Conservation (phyloP, 2,113 vertebrate genomes). For the Nothobranchius furzeri region DNA sequence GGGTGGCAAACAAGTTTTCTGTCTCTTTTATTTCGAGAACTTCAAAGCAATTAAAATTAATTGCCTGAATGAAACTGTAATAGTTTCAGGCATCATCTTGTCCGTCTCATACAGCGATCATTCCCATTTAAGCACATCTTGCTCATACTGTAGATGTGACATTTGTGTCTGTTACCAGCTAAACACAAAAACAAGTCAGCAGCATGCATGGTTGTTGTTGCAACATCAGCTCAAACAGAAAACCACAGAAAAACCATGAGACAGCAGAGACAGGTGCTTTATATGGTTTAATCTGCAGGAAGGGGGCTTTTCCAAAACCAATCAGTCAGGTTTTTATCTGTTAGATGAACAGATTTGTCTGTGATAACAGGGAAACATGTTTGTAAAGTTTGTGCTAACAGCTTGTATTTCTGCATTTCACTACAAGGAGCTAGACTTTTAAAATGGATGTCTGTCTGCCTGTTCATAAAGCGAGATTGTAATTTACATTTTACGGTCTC, state of each 20-base stretch:
- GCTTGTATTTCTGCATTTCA: constrained; percentile 49
- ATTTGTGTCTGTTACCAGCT: constrained; percentile 19
- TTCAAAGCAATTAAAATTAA: constrained; percentile 78
- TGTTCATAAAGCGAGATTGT: too few relatives aligned
- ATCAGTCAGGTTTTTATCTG: constrained; percentile 56
- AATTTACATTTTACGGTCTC: too few relatives aligned
- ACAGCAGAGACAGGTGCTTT: constrained; percentile 34
- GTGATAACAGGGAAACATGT: constrained; percentile 50
- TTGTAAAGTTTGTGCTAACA: constrained; percentile 31
- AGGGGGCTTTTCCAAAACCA: constrained; percentile 39
- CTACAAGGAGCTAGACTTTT: too few relatives aligned
- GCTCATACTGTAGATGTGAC: constrained; percentile 31
- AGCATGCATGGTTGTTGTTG: constrained; percentile 73
- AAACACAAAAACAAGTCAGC: neutral
- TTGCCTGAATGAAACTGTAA: constrained; percentile 73
- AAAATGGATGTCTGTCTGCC: too few relatives aligned
- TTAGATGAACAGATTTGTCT: constrained; percentile 53
- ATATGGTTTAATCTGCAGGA: constrained; percentile 15
- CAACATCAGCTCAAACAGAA: constrained; percentile 33
- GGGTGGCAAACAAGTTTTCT: constrained; percentile 50
- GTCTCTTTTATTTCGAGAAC: constrained; percentile 57
- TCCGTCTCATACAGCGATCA: constrained; percentile 65
- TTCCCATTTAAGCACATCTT: constrained; percentile 68
- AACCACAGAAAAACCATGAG: constrained; percentile 48
- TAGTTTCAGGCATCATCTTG: constrained; percentile 73